Conservation (phyloP, 2,888 invertebrate genomes). For the Lamproptera curius region DNA sequence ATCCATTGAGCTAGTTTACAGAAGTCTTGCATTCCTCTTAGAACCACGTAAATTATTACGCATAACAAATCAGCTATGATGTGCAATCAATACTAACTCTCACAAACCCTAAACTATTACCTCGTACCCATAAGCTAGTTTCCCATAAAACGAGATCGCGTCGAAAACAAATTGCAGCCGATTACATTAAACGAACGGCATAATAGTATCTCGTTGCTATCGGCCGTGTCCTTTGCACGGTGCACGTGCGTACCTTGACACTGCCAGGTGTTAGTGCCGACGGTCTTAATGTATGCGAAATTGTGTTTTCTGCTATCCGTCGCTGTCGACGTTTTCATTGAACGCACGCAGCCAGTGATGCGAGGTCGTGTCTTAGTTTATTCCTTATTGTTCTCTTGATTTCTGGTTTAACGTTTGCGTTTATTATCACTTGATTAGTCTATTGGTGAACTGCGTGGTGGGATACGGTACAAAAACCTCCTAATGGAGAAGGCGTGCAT, state of each 20-base stretch:
- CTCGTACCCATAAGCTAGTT: neutral
- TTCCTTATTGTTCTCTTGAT: no score
- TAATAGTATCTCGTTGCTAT: no score
- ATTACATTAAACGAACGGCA: no score
- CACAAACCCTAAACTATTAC: neutral
- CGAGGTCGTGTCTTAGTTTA: no score
- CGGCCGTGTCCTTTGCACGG: conserved; percentile 5
- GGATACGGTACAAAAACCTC: no score
- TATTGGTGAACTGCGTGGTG: no score
- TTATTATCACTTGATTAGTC: no score
- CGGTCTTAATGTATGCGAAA: conserved; percentile 10
- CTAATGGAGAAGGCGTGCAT: no score
- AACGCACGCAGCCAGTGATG: neutral
- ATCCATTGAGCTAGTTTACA: no score
- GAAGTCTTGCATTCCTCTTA: no score
- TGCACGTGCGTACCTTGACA: conserved; percentile 14
- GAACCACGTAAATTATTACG: no score
- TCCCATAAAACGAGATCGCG: neutral
- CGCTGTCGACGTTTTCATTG: neutral
- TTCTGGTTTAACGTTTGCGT: no score
- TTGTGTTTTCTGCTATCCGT: neutral
- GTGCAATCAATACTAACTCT: neutral
- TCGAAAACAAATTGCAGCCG: neutral
- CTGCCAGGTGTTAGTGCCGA: conserved; percentile 14
- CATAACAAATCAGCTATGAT: neutral